A percentile compares a stretch with the other conserved stretches of the same genome.
These are phyloP conservation scores for Apteryx owenii DNA, from an alignment of 2,113 vertebrate genomes.

Conservation along the genomic window DNA sequence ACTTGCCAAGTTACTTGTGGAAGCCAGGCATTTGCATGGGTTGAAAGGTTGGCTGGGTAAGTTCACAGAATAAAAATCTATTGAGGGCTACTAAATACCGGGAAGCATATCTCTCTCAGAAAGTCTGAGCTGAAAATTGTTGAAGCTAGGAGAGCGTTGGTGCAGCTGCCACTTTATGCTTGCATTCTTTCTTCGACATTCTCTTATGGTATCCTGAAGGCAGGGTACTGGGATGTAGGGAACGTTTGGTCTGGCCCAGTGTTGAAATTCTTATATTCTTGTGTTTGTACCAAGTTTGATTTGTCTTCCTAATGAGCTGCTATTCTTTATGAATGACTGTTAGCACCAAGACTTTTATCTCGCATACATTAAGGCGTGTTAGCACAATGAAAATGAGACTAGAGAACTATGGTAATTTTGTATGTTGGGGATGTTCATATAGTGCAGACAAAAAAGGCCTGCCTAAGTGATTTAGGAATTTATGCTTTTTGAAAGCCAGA, in stretches of 20 bases:
- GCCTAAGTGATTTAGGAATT: not conserved
- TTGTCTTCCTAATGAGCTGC: not conserved
- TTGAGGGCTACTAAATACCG: not conserved
- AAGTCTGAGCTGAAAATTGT: not conserved
- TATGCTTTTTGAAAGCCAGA: not conserved
- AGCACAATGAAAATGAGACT: not conserved
- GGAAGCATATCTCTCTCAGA: not conserved
- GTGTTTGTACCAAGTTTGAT: not conserved
- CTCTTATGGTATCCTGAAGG: not conserved
- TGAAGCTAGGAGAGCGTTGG: not conserved
- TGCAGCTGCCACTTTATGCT: not conserved
- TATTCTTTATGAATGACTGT: not conserved
- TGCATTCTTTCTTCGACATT: not conserved
- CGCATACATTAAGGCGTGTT: not conserved
- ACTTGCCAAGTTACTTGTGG: not conserved
- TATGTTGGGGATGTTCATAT: not conserved
- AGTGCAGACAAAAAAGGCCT: not conserved
- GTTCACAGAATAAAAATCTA: not conserved
- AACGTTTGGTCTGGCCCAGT: not conserved
- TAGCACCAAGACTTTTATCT: not conserved
- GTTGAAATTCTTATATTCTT: not conserved
- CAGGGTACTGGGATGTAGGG: not conserved
- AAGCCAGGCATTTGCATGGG: not conserved
- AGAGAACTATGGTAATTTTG: not conserved
- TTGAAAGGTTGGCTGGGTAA: constrained; percentile 1